Conservation (phyloP, 37 sponge, comb jelly and placozoan genomes). For the Beroe forskalii region DNA sequence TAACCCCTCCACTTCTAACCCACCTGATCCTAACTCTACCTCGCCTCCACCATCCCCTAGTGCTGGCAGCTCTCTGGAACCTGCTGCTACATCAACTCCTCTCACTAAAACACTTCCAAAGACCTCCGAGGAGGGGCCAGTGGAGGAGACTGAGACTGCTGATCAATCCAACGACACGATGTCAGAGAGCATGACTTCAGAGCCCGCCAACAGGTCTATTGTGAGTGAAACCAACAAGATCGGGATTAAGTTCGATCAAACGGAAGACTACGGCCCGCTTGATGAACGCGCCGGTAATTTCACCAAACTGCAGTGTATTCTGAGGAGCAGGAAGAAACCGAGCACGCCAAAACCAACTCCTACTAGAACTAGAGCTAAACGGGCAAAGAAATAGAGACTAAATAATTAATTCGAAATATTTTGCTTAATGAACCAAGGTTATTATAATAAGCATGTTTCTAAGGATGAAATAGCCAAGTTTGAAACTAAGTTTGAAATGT, state of each 20-base stretch:
- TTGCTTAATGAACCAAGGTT: no score
- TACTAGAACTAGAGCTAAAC: background rate
- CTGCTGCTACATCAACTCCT: constrained; percentile 10
- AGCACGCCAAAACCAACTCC: background rate
- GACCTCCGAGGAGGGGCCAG: background rate
- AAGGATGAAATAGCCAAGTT: no score
- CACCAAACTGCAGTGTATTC: constrained; percentile 57
- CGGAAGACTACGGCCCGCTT: constrained; percentile 35
- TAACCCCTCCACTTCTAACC: background rate
- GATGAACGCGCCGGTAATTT: constrained; percentile 48
- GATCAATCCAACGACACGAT: background rate
- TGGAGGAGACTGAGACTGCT: background rate
- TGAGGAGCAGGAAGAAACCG: constrained; percentile 27
- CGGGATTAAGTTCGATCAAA: constrained; percentile 51
- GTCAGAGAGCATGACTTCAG: background rate
- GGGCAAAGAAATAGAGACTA: background rate
- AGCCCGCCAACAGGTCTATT: background rate
- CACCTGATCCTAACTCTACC: background rate
- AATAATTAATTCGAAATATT: no score
- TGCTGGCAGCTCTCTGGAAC: background rate
- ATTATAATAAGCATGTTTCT: no score
- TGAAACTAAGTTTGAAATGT: no score
- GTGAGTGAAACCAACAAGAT: constrained; percentile 66
- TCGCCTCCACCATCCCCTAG: background rate
- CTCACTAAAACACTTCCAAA: no score